Base-by-base conservation (phyloP, 2,888 invertebrate species). In the Cheilosia soror region DNA sequence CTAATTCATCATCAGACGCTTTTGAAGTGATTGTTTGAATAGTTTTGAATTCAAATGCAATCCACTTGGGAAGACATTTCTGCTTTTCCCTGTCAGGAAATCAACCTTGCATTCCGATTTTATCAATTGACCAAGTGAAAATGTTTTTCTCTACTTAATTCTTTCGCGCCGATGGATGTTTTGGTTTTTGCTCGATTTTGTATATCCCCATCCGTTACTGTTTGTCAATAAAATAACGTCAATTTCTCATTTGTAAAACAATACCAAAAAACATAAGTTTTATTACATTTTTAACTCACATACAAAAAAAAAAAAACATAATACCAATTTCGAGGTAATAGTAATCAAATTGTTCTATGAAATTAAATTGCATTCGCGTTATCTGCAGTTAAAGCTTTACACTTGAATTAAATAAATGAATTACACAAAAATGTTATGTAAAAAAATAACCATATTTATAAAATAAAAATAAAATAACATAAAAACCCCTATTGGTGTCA, bases 291-390 rank as follows among this genome's bases (percentile, higher is more conserved):
- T 33, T 20, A 5, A 31, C 31, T 33, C 55, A 20, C 33, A 25
- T 37, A 37, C 20, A 20, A 20, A 5, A 33, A 33, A 57, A 20
- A 5, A 33, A 33, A 37, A 11, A 84, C 33, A 57, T 57, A 81
- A 81, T 85, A 81, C 85, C 80, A 77, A 77, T 77, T 77, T 55
- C 77, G 85, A 85, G 85, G 81, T 81, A 84, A 84, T 73, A 42
- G 63, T 69, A 68, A 66, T 72, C 55, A 80, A 81, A 77, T 85
- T 81, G 71, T 72, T 62, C 76, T 85, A 85, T 58, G 53, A 63
- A 84, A 76, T 72, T 60, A 55, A 72, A 27, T 55, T 57, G 47
- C 63, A 71, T 65, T 80, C 31, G 65, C 29, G 49, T 71, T 63
- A 81, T 51, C 81, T 80, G 58, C 57, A 62, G 65, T 71, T 75